Base-by-base conservation (phyloP, 2,113 vertebrate genomes). In the Phalacrocorax carbo region DNA sequence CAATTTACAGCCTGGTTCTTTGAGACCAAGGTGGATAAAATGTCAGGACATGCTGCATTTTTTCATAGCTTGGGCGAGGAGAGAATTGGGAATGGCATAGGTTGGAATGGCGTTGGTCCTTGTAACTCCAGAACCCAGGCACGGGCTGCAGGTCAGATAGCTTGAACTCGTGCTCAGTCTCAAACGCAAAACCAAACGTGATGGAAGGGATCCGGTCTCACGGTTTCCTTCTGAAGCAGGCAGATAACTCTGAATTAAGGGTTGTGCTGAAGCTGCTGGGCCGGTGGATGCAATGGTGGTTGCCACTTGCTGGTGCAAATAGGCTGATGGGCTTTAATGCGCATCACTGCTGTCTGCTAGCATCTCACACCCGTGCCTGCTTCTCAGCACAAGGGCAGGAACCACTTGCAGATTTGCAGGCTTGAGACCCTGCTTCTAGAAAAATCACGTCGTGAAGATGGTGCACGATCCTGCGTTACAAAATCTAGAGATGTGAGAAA, bases 361-460 rank as follows among this genome's bases (percentile, higher is more conserved):
- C 51, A 7, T 55, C 86, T 42, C 12, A 0, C 7, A n/a, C 40
- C 66, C 3, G 0, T 13, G 25, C 42, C 32, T 44, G 52, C n/a
- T 66, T 44, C 71, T 61, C 32, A 13, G 7, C 21, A 23, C 4
- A 23, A 40, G 40, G 71, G 7, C 51, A 52, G 57, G 62, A 65
- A 34, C 44, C 30, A 5, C 49, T 15, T 30, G 54, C 8, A 30
- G 51, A 36, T 60, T n/a, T 89, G 40, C 49, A 46, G 70, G 15
- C 21, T 84, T 27, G 65, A 48, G 38, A 84, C n/a, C 52, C 52
- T 69, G 87, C 71, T 68, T 76, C 25, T 40, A 34, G 51, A 61
- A 80, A 21, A 32, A 27, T 8, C 4, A 0, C 9, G 5, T n/a
- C 0, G 0, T 34, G 48, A 64, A 58, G 25, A 32, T 0, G 0